These are phyloP conservation scores for Kryptolebias ocellatus DNA, from an alignment of 2,797 vertebrate species.

Conservation along the genomic window DNA sequence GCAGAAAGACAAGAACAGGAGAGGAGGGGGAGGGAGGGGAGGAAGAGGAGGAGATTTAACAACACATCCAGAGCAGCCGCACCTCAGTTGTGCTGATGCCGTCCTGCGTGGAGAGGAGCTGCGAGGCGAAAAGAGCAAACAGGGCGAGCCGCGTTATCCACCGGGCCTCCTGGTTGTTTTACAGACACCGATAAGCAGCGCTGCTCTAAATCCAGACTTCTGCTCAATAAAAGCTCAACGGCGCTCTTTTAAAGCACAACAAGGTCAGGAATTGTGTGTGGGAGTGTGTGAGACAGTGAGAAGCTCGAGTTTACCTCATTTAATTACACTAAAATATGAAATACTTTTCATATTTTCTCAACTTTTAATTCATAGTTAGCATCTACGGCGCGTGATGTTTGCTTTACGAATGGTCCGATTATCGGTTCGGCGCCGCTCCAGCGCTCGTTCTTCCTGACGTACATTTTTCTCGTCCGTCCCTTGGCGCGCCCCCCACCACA, in stretches of 20 bases:
- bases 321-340: neutral
- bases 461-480: constrained; percentile 92
- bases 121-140: constrained; percentile 78
- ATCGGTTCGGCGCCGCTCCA: constrained; percentile 17
- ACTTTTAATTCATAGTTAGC: neutral
- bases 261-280: constrained; percentile 55
- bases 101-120: constrained; percentile 96
- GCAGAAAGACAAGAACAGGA: constrained; percentile 21
- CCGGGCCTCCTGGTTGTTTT: constrained; percentile 71
- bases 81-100: constrained; percentile 96
- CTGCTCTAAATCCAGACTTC: constrained; percentile 71
- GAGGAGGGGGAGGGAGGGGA: constrained; percentile 26
- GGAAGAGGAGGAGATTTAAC: constrained; percentile 41
- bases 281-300: neutral
- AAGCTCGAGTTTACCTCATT: neutral
- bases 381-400: neutral
- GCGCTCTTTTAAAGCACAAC: constrained; percentile 58
- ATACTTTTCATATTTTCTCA: neutral
- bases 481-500: constrained; percentile 91
- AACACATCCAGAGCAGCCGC: constrained; percentile 79
- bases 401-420: constrained; percentile 3
- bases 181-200: constrained; percentile 70
- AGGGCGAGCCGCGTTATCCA: constrained; percentile 86
- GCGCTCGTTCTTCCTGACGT: constrained; percentile 27
- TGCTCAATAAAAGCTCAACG: constrained; percentile 71